phyloP scores from a whole-genome alignment of 2,888 invertebrate genomes.

The Endomychus coccineus region DNA sequence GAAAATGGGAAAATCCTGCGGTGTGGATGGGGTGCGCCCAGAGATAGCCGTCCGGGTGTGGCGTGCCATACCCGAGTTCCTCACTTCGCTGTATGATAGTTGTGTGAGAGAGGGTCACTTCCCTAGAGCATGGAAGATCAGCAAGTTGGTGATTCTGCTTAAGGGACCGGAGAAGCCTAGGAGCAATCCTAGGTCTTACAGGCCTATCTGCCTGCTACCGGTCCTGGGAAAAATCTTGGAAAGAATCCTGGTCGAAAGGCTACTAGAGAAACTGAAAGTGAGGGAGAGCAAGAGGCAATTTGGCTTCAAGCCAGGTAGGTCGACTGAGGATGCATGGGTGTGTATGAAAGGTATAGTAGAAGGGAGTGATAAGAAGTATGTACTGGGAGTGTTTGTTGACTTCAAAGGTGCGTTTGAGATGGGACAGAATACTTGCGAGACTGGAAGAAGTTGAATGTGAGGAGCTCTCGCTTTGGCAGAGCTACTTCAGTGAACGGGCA shows the following conservation, averaged over 20 bases:
- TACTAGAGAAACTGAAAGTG: background rate
- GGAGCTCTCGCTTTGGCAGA: slow-evolving; percentile 7
- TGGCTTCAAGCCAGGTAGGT: slow-evolving; percentile 12
- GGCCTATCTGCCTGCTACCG: slow-evolving; percentile 10
- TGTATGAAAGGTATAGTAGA: background rate
- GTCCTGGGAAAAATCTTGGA: slow-evolving; percentile 15
- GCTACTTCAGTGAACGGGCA: slow-evolving; percentile 6
- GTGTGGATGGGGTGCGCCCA: slow-evolving; percentile 12
- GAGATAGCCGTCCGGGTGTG: slow-evolving; percentile 4
- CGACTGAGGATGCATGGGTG: slow-evolving; percentile 14
- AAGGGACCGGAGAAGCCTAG: slow-evolving; percentile 1
- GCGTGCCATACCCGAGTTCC: background rate
- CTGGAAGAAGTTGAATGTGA: slow-evolving; percentile 4
- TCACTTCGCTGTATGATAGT: slow-evolving; percentile 8
- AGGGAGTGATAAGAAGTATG: slow-evolving; percentile 3
- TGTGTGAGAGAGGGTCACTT: slow-evolving; percentile 5
- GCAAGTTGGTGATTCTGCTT: slow-evolving; percentile 3
- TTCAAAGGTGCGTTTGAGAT: slow-evolving; percentile 15
- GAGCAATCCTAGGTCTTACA: slow-evolving; percentile 3
- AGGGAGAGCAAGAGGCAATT: slow-evolving; percentile 9
- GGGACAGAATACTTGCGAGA: slow-evolving; percentile 3
- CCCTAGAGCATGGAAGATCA: slow-evolving; percentile 5
- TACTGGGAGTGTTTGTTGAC: slow-evolving; percentile 14
- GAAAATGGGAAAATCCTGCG: slow-evolving; percentile 13
- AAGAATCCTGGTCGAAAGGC: slow-evolving; percentile 6